Conservation (phyloP, 2,888 invertebrate species). For the Tenodera sinensis region DNA sequence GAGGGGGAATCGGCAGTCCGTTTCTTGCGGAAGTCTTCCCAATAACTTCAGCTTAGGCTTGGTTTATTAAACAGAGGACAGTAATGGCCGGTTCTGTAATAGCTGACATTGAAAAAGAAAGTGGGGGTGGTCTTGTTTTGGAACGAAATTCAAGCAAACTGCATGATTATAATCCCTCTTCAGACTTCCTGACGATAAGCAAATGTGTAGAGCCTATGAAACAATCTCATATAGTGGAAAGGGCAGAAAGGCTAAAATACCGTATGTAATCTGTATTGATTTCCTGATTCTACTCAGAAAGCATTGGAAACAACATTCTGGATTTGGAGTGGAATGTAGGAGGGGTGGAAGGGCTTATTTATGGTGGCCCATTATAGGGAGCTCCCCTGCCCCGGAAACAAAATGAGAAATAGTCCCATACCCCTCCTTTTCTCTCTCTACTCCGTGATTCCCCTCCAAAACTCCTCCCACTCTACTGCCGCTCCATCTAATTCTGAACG, state of each 20-base stretch:
- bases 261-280: neutral
- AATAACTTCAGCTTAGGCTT: neutral
- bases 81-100: neutral
- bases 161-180: neutral
- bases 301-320: neutral
- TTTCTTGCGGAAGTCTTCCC: neutral
- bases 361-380: neutral
- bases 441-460: neutral
- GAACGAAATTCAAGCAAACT: neutral
- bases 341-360: neutral
- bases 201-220: neutral
- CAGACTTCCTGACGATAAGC: neutral
- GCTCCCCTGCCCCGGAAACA: neutral
- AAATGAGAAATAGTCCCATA: constrained; percentile 6
- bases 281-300: neutral
- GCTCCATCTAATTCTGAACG: neutral
- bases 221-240: neutral
- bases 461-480: neutral
- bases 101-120: neutral
- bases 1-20: neutral
- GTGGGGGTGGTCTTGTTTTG: neutral
- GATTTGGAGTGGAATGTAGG: neutral
- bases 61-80: neutral
- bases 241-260: neutral
- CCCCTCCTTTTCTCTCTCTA: neutral